Base-by-base conservation (phyloP, 2,797 vertebrate genomes). In the Triplophysa yarkandensis region DNA sequence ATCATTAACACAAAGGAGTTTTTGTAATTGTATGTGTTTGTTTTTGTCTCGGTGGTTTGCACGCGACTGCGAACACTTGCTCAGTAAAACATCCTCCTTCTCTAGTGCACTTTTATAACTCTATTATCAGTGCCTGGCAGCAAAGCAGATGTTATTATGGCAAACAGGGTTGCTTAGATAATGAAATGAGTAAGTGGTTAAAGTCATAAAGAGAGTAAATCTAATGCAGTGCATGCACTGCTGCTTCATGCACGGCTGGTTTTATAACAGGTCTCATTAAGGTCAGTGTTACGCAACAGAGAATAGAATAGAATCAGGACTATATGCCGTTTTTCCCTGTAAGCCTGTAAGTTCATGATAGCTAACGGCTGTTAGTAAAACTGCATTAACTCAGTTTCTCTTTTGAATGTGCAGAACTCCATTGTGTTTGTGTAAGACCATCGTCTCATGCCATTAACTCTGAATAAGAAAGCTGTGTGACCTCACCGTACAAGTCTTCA, bases 31-130 rank as follows among this genome's bases (percentile, higher is more conserved):
- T 6, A 44, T n/a, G 43, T 44, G 43, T 46, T 46, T 46, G 16
- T 17, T n/a, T 46, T n/a, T 46, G 16, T 46, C 16, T 46, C 16
- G 4, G 16, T 46, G 43, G 43, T 19, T n/a, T 46, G 43, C 16
- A 46, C 0, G 17, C 2, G 36, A 39, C 36, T 11, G 2, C 36
- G 36, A 39, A 16, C 8, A 10, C 6, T 1, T 19, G 50, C 46
- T 30, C 57, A 57, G 80, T 82, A 81, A 52, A 61, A 72, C 54
- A 48, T 77, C 66, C 73, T 63, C 58, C 25, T 2, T 79, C 43
- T 6, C 19, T 80, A 65, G 64, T 44, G 58, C 62, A 69, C 60
- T 3, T 63, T 72, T 54, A 72, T 54, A 23, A 41, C 58, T 21
- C 60, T 46, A 64, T 72, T 63, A 72, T 72, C 58, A 52, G 21